Base-by-base conservation (phyloP, 30 jellyfish, hydroid and myxozoan genomes). In the Haliclystus octoradiatus region DNA sequence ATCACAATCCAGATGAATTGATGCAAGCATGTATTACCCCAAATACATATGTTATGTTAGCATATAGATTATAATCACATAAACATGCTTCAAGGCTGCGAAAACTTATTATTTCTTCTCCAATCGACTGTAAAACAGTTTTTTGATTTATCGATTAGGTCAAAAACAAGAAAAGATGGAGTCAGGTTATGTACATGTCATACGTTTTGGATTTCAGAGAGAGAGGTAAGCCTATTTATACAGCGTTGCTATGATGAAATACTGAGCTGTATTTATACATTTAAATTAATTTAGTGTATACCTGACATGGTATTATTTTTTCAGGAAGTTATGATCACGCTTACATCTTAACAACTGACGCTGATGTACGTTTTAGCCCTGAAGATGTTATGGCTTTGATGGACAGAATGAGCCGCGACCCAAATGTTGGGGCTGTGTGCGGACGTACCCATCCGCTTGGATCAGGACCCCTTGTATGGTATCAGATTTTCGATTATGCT, bases 101-200 rank as follows among this genome's bases (percentile, higher is more conserved):
- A 12, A 46, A 46, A 46, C n/a, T n/a, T n/a, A 7, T 46, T 46
- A 46, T n/a, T n/a, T n/a, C n/a, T n/a, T n/a, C n/a, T 47, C 22
- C 14, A 47, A 13, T 13, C 61, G 14, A 14, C 22, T 47, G 15
- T 47, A 47, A 47, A 13, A 47, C 15, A 47, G 14, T 47, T 47
- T 13, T 13, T 13, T 13, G n/a, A 26, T 26, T 61, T 61, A 19
- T n/a, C n/a, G n/a, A n/a, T n/a, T 52, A 85, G 96, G 96, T 85
- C 51, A 85, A 78, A 66, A 52, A 87, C 69, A 85, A 85, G 76
- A 85, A 85, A 60, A 62, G 96, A 67, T 85, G 96, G 96, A 85
- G 96, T 74, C 96, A 85, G 73, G 96, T 85, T 13, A 85, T 85
- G 96, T 85, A 85, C 66, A 85, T 85, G 96, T 85, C 96, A 0